Percentiles rank a stretch among this genome's conserved stretches.
These are phyloP conservation scores for Ginglymostoma cirratum DNA, from an alignment of 2,113 vertebrate species.

Conservation along the genomic window DNA sequence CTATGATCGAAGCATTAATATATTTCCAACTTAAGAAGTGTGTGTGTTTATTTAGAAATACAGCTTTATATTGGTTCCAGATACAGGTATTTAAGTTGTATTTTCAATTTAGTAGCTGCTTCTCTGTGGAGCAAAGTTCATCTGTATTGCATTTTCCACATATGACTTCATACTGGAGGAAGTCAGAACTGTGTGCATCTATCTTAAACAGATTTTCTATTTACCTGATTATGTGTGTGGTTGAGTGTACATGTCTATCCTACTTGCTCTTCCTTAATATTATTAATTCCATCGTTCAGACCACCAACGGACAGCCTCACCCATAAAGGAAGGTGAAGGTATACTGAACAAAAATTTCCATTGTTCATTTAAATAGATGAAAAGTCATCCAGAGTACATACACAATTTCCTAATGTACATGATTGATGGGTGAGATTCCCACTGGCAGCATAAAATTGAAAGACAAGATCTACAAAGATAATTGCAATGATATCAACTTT, in stretches of 20 bases:
- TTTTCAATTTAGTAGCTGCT: neutral
- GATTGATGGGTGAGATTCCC: neutral
- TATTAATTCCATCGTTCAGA: neutral
- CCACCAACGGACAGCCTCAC: neutral
- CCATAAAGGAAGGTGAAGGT: neutral
- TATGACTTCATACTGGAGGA: neutral
- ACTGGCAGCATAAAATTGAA: neutral
- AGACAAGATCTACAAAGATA: neutral
- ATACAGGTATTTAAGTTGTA: neutral
- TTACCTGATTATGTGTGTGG: neutral
- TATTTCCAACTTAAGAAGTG: neutral
- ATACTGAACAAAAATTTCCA: neutral
- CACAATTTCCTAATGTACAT: neutral
- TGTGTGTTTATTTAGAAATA: neutral
- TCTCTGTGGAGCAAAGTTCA: neutral
- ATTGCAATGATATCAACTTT: neutral
- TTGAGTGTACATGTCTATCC: neutral
- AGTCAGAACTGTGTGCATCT: neutral
- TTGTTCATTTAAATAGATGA: neutral
- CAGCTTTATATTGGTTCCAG: neutral
- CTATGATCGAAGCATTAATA: neutral
- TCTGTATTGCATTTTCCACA: neutral
- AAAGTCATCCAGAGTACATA: neutral
- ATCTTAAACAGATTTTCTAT: neutral
- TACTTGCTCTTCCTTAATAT: neutral